Evolutionary conservation across 2,888 invertebrate genomes (phyloP).

Genomic region (Meliscaeva auricollis): DNA sequence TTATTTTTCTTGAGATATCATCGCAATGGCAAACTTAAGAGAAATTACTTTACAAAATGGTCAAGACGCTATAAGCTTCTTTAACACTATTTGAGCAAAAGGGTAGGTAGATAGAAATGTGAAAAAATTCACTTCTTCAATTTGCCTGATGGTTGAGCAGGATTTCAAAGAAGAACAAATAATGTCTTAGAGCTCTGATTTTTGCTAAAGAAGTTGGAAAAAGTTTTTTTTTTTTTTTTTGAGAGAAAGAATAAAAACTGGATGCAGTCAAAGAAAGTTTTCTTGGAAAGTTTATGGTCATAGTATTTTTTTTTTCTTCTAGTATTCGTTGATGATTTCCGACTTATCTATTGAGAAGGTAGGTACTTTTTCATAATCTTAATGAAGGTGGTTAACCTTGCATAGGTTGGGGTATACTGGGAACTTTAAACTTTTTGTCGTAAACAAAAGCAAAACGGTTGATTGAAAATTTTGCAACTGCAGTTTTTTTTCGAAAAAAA

Average conservation of each 20-base stretch:
- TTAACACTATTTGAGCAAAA: no score
- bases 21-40: constrained; percentile 10
- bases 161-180: constrained; percentile 5
- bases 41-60: constrained; percentile 48
- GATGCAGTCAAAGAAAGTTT: neutral
- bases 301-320: neutral
- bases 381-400: neutral
- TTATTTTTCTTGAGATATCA: neutral
- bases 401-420: no score
- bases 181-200: neutral
- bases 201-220: constrained; percentile 18
- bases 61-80: constrained; percentile 27
- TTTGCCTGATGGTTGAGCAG: constrained; percentile 46
- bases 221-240: constrained; percentile 4
- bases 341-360: neutral
- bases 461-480: no score
- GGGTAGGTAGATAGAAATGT: constrained; percentile 25
- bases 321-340: neutral
- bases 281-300: neutral
- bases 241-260: neutral
- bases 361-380: neutral
- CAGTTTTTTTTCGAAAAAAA: no score
- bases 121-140: constrained; percentile 38
- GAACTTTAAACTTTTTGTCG: no score
- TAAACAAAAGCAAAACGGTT: no score